Percentiles rank a stretch among this genome's conserved stretches.
These are phyloP conservation scores for Elmis aenea DNA, from an alignment of 2,888 invertebrate species.

Conservation along the genomic window DNA sequence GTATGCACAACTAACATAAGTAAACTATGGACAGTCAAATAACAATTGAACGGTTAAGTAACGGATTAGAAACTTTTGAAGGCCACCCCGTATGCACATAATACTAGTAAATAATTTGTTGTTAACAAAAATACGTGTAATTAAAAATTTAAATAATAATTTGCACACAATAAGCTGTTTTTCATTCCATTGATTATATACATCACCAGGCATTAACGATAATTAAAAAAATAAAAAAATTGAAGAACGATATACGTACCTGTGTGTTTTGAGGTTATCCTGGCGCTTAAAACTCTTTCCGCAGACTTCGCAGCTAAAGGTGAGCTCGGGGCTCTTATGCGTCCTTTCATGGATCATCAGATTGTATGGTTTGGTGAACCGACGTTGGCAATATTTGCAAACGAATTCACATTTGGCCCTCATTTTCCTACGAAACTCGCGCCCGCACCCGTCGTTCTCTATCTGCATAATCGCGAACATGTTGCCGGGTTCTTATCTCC, in stretches of 20 bases:
- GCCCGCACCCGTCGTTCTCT: slow-evolving; percentile 79
- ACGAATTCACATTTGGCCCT: slow-evolving; percentile 95
- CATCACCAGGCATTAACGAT: background rate
- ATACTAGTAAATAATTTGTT: too few species aligned
- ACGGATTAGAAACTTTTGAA: too few species aligned
- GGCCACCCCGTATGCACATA: too few species aligned
- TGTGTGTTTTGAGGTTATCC: slow-evolving; percentile 92
- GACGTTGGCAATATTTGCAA: slow-evolving; percentile 95
- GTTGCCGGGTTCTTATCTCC: slow-evolving; percentile 45
- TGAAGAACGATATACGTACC: slow-evolving; percentile 56
- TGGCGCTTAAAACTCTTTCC: slow-evolving; percentile 97
- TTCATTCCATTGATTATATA: too few species aligned
- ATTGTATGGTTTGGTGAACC: slow-evolving; percentile 98
- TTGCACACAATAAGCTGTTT: too few species aligned
- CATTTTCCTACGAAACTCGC: slow-evolving; percentile 84
- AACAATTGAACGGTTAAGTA: too few species aligned
- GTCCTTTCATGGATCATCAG: slow-evolving; percentile 97
- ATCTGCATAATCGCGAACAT: slow-evolving; percentile 90
- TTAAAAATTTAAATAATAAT: too few species aligned
- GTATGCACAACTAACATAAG: too few species aligned
- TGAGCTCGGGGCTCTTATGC: slow-evolving; percentile 93
- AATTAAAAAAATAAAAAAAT: background rate
- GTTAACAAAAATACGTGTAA: too few species aligned
- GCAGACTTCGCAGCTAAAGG: slow-evolving; percentile 96
- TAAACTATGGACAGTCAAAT: too few species aligned